Base-by-base conservation (phyloP, 1,140 invertebrate genomes). In the Pogonomyrmex californicus region DNA sequence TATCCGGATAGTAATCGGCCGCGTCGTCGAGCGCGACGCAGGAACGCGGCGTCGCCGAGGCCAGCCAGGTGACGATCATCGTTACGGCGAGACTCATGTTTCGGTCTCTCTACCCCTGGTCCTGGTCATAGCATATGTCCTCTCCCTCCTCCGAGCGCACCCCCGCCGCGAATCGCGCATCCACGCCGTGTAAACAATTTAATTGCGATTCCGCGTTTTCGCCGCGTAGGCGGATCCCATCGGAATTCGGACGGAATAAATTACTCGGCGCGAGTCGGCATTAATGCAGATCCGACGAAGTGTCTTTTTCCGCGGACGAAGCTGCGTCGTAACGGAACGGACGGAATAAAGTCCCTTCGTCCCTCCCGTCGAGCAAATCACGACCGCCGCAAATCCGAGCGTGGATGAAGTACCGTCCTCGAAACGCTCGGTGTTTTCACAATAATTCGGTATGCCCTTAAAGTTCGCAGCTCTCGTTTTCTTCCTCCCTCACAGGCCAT, bases 21-120 rank as follows among this genome's bases (percentile, higher is more conserved):
- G 17, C 17, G 17, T 66, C 44, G 9, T 90, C 85, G 6, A 23
- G 41, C 38, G 85, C 79, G 0, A 85, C 70, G 65, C 71, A 79
- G n/a, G 77, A 41, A n/a, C 44, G 36, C 9, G 66, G 51, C 38
- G 65, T 66, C 60, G 23, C 9, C 10, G 10, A 47, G 9, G 36
- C 14, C 10, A 83, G n/a, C 66, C 76, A 83, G 5, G 83, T 10
- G 63, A 88, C 4, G 17, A 88, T 82, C 33, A 85, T 58, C 17
- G 30, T 4, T 30, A 36, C 41, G 1, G 70, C 17, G n/a, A 62
- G 12, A 47, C 85, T 33, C 87, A 89, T 89, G 7, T 47, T 78
- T 44, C 33, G 33, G 60, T 47, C 38, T 78, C 54, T 30, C 7
- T 51, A 47, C 47, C 23, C 23, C 23, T 23, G 23, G 63, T 66